Conservation (phyloP, 2,113 vertebrate genomes). For the Corvus cornix region DNA sequence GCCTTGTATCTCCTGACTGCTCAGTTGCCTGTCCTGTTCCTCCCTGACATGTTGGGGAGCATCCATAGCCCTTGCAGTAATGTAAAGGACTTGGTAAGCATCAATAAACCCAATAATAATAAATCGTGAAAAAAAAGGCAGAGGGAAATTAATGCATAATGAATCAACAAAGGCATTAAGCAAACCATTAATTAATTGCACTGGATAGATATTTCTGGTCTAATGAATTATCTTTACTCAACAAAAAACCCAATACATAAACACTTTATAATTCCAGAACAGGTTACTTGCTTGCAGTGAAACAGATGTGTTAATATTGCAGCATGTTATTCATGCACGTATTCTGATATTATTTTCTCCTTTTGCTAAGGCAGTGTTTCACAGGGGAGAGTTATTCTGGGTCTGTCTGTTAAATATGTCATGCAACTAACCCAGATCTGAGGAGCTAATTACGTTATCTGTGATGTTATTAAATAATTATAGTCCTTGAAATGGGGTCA, state of each 20-base stretch:
- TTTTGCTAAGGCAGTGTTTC: not conserved
- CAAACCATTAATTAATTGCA: not conserved
- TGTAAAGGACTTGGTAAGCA: not conserved
- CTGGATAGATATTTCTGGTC: not conserved
- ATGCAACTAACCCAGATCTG: not conserved
- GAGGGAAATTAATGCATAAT: not conserved
- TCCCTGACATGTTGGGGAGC: fast-evolving
- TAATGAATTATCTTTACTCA: not conserved
- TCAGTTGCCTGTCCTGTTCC: not conserved
- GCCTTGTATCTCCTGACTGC: not conserved
- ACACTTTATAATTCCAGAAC: not conserved
- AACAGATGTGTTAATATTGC: not conserved
- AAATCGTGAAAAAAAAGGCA: not conserved
- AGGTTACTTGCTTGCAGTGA: not conserved
- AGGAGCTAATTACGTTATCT: constrained; percentile 17
- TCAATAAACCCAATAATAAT: not conserved
- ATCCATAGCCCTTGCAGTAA: not conserved
- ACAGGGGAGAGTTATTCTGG: not conserved
- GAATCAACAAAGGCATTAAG: not conserved
- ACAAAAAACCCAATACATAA: not conserved
- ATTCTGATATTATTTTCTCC: not conserved
- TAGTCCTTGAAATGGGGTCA: not conserved
- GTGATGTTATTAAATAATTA: constrained; percentile 34
- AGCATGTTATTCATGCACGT: not conserved
- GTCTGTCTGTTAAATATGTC: constrained; percentile 21